Evolutionary conservation across 2,797 vertebrate genomes (phyloP).

Genomic region (Anisognathus igniventris): DNA sequence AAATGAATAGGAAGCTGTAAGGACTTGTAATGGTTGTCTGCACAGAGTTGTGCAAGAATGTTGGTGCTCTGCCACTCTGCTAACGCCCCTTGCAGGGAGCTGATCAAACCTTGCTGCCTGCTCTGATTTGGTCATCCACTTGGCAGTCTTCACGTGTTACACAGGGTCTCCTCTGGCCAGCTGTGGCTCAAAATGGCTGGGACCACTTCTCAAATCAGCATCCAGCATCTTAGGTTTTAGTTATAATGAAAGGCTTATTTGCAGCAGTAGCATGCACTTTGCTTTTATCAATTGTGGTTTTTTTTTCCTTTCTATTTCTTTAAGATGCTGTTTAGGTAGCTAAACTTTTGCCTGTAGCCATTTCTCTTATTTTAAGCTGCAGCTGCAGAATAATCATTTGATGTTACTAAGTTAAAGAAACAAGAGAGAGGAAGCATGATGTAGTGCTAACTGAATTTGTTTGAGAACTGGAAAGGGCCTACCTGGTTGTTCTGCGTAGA

Average conservation of each 20-base stretch:
- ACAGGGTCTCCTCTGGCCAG: not conserved
- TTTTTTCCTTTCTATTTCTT: not conserved
- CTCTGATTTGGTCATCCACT: not conserved
- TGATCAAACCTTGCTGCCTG: not conserved
- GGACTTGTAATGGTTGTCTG: not conserved
- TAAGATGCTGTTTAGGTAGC: not conserved
- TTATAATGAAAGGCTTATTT: not conserved
- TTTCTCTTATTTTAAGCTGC: not conserved
- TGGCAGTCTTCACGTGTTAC: fast-evolving
- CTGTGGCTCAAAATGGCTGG: not conserved
- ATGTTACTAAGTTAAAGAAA: not conserved
- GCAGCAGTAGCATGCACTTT: not conserved
- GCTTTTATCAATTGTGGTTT: not conserved
- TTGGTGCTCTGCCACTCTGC: fast-evolving
- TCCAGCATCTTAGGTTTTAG: not conserved
- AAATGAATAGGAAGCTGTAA: not conserved
- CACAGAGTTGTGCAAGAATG: not conserved
- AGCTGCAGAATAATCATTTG: not conserved
- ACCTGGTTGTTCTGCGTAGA: not conserved
- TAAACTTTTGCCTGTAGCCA: not conserved
- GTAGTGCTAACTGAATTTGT: not conserved
- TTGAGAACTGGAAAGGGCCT: not conserved
- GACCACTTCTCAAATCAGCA: not conserved
- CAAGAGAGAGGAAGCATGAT: not conserved
- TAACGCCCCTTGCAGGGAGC: fast-evolving